These are phyloP conservation scores for Hiodon tergisus DNA, from an alignment of 2,113 vertebrate genomes.

Conservation along the genomic window DNA sequence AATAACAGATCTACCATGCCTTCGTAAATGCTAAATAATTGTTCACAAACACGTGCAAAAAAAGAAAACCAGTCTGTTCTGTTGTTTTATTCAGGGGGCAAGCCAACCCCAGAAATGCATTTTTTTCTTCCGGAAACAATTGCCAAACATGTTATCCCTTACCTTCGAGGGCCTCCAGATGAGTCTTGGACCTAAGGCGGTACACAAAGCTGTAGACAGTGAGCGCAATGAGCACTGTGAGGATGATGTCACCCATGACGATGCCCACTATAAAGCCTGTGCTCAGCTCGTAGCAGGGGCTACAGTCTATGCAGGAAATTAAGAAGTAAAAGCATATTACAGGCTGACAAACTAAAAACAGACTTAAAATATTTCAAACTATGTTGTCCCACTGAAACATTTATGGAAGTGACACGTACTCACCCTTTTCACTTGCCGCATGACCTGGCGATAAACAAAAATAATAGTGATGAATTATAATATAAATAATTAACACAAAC, in stretches of 20 bases:
- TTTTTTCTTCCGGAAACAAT: too few relatives aligned
- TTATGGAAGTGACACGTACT: conserved; percentile 31
- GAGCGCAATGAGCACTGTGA: conserved; percentile 59
- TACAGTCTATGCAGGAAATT: conserved; percentile 48
- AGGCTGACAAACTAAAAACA: neutral
- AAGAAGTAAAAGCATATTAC: neutral
- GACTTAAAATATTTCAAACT: too few relatives aligned
- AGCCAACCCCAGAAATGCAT: neutral
- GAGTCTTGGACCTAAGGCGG: conserved; percentile 41
- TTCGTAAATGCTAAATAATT: too few relatives aligned
- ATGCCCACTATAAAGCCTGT: conserved; percentile 50
- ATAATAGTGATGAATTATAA: neutral
- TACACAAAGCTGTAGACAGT: conserved; percentile 55
- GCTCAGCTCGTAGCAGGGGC: conserved; percentile 55
- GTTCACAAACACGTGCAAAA: too few relatives aligned
- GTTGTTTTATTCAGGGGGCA: too few relatives aligned
- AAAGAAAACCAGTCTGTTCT: too few relatives aligned
- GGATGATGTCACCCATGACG: conserved; percentile 55
- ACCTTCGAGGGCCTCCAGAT: conserved; percentile 36
- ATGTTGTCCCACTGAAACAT: neutral
- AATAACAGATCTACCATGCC: too few relatives aligned
- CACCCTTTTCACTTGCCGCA: conserved; percentile 46
- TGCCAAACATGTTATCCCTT: conserved; percentile 7
- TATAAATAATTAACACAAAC: neutral
- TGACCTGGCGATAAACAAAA: conserved; percentile 45